phyloP scores from a whole-genome alignment of 2,888 invertebrate genomes.

The Zeuzera pyrina region DNA sequence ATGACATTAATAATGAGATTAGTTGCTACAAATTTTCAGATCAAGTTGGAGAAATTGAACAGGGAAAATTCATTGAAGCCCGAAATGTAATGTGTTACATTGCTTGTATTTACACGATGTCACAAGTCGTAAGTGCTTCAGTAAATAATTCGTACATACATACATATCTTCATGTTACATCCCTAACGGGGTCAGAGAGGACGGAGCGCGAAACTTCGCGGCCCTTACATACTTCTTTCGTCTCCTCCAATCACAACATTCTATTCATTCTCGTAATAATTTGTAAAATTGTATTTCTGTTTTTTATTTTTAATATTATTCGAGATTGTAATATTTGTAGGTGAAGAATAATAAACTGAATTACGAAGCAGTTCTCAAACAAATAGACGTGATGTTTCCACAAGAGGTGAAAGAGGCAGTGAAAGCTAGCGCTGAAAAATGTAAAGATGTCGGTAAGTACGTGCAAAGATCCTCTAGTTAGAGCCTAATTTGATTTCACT shows the following conservation, averaged over 20 bases:
- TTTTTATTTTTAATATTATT: constrained; percentile 1
- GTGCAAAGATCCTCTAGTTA: too few species aligned
- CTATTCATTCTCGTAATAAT: too few species aligned
- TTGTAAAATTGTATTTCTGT: neutral
- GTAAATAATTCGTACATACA: too few species aligned
- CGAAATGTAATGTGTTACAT: constrained; percentile 58
- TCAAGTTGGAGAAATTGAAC: constrained; percentile 50
- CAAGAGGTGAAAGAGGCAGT: constrained; percentile 41
- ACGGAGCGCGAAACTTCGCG: too few species aligned
- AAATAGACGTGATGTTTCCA: constrained; percentile 55
- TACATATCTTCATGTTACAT: too few species aligned
- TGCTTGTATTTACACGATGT: constrained; percentile 53
- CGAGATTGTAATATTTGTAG: too few species aligned
- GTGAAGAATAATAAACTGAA: constrained; percentile 52
- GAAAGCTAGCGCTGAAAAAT: constrained; percentile 35
- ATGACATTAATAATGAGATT: neutral
- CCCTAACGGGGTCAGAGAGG: too few species aligned
- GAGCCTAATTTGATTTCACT: too few species aligned
- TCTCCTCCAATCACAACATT: too few species aligned
- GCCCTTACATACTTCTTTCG: too few species aligned
- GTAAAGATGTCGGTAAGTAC: constrained; percentile 41
- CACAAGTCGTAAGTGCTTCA: constrained; percentile 41
- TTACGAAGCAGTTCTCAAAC: constrained; percentile 47
- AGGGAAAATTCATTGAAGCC: constrained; percentile 53
- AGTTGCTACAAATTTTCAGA: constrained; percentile 38